phyloP scores from a whole-genome alignment of 2,113 vertebrate genomes.

The Cygnus atratus region DNA sequence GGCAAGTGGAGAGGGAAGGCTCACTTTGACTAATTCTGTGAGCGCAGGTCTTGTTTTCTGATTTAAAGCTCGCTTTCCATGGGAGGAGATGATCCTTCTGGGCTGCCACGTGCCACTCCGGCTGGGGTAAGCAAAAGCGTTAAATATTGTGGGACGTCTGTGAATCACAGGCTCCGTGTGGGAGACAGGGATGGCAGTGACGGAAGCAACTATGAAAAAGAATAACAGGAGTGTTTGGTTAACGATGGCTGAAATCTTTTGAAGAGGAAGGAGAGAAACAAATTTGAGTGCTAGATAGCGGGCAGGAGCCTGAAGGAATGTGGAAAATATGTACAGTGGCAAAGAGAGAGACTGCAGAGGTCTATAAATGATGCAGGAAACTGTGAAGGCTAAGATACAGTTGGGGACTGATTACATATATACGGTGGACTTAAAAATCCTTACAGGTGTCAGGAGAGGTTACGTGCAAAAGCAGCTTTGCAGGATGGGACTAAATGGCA shows the following conservation, averaged over 20 bases:
- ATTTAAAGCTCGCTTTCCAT: not conserved
- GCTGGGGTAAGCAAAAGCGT: not conserved
- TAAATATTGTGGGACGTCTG: not conserved
- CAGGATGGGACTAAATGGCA: constrained; percentile 8
- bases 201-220: not conserved
- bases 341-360: constrained; percentile 3
- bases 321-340: not conserved
- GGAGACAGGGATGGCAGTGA: not conserved
- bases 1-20: not conserved
- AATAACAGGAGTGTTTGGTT: not conserved
- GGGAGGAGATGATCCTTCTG: not conserved
- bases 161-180: not conserved
- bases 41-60: not conserved
- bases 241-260: not conserved
- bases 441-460: not conserved
- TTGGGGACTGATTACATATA: not conserved
- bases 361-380: constrained; percentile 47
- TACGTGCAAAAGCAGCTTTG: not conserved
- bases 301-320: not conserved
- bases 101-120: not conserved
- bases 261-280: not conserved
- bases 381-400: not conserved
- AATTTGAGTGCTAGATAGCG: not conserved
- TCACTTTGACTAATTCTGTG: not conserved
- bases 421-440: not conserved